These are phyloP conservation scores for Linurgus olivaceus DNA, from an alignment of 2,797 vertebrate species.

Conservation along the genomic window DNA sequence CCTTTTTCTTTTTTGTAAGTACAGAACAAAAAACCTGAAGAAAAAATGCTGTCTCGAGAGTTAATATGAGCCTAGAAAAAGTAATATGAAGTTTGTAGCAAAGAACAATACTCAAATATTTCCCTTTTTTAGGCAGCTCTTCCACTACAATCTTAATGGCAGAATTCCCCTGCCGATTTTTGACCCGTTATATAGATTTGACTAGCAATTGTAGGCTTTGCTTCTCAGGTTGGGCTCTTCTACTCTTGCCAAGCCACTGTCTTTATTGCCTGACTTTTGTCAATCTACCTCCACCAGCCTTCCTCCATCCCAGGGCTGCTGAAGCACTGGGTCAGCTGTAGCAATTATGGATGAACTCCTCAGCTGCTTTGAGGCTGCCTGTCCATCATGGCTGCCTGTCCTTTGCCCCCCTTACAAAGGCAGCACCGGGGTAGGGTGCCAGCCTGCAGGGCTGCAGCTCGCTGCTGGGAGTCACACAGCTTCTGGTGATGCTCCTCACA, in stretches of 20 bases:
- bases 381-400: neutral
- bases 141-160: neutral
- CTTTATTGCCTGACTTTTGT: neutral
- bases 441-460: rapidly evolving
- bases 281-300: neutral
- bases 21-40: neutral
- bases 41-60: neutral
- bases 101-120: neutral
- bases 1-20: neutral
- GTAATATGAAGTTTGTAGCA: neutral
- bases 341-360: neutral
- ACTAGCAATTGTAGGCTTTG: neutral
- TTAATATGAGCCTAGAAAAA: neutral
- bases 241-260: neutral
- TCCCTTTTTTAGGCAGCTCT: neutral
- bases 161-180: neutral
- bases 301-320: neutral
- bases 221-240: neutral
- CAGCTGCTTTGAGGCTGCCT: neutral
- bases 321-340: neutral
- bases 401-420: rapidly evolving
- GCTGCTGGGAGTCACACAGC: neutral
- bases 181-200: neutral
- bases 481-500: neutral
- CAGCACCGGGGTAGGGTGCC: neutral